Conservation (phyloP, 2,888 invertebrate species). For the Caenorhabditis uteleia region DNA sequence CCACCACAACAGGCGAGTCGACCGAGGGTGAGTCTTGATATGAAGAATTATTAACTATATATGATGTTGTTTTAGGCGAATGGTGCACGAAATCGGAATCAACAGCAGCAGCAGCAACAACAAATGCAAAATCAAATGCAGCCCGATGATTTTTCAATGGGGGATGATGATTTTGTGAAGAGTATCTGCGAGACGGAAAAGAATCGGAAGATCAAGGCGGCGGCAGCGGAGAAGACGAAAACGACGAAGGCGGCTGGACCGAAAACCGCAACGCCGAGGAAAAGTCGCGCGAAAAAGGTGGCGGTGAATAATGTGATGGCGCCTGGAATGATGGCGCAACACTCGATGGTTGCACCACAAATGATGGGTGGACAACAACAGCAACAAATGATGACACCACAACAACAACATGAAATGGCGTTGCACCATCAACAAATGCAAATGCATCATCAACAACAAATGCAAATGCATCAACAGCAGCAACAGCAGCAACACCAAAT, state of each 20-base stretch:
- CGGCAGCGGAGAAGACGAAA: constrained; percentile 29
- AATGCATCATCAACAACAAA: constrained; percentile 1
- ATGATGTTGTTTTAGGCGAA: background rate
- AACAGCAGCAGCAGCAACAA: constrained; percentile 4
- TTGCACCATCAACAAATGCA: constrained; percentile 10
- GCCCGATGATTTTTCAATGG: background rate
- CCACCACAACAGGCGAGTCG: no score
- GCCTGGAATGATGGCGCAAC: background rate
- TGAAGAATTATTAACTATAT: no score
- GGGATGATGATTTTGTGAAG: constrained; percentile 31
- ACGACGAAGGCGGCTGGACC: constrained; percentile 1
- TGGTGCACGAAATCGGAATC: constrained; percentile 12
- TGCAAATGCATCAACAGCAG: constrained; percentile 12
- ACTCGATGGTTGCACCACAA: background rate
- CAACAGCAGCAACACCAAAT: constrained; percentile 19
- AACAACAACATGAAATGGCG: constrained; percentile 12
- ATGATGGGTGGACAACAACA: background rate
- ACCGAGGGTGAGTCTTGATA: no score
- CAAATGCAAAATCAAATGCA: constrained; percentile 3
- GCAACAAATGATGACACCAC: constrained; percentile 8
- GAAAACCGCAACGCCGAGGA: constrained; percentile 17
- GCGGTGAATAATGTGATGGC: background rate
- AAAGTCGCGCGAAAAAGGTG: constrained; percentile 18
- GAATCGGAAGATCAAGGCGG: constrained; percentile 39
- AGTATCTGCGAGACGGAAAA: constrained; percentile 29